Percentiles rank a stretch among this genome's conserved stretches.
Conservation (phyloP, 2,888 invertebrate species). For the Zygaena filipendulae region DNA sequence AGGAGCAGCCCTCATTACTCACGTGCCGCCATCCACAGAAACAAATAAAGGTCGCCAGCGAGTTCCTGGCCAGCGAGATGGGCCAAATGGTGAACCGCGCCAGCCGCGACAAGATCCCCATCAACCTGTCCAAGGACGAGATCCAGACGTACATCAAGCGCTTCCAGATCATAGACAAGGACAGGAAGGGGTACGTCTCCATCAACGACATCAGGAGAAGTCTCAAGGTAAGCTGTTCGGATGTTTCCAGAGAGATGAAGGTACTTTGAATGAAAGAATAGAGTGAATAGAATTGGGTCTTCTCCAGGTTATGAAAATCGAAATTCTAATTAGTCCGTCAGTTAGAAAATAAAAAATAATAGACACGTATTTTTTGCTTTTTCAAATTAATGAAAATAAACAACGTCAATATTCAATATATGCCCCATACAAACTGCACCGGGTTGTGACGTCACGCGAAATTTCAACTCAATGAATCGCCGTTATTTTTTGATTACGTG, state of each 20-base stretch:
- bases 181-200: constrained; percentile 97
- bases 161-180: constrained; percentile 95
- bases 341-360: too few relatives aligned
- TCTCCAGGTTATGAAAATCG: too few relatives aligned
- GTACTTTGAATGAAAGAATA: not conserved
- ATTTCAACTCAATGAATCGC: too few relatives aligned
- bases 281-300: constrained; percentile 12
- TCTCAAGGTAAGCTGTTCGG: constrained; percentile 78
- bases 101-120: constrained; percentile 87
- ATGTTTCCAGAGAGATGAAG: not conserved
- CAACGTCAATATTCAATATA: too few relatives aligned
- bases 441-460: too few relatives aligned
- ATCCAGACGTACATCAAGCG: constrained; percentile 93
- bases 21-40: too few relatives aligned
- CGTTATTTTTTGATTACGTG: too few relatives aligned
- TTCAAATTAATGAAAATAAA: too few relatives aligned
- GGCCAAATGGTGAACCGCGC: constrained; percentile 93
- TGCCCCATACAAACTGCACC: too few relatives aligned
- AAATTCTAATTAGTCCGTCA: too few relatives aligned
- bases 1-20: too few relatives aligned
- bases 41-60: constrained; percentile 82
- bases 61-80: constrained; percentile 96
- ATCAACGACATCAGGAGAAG: constrained; percentile 96
- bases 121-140: constrained; percentile 94
- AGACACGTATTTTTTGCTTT: too few relatives aligned